Conservation (phyloP, 1,140 invertebrate genomes). For the Drosophila suzukii region DNA sequence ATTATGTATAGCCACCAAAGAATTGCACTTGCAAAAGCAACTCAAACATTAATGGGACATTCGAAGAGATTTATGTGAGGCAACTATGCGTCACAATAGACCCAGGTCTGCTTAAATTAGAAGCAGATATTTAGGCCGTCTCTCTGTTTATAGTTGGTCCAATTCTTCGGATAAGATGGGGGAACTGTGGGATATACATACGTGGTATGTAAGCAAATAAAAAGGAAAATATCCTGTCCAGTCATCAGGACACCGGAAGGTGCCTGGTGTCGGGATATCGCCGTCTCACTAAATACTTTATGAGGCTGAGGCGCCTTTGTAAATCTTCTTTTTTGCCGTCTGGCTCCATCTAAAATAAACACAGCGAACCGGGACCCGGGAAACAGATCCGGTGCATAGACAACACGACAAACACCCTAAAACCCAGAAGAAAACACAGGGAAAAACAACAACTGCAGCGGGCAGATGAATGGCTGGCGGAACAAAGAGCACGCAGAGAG, state of each 20-base stretch:
- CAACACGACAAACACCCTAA: slow-evolving; percentile 59
- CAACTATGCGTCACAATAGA: slow-evolving; percentile 24
- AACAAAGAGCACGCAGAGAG: slow-evolving; percentile 50
- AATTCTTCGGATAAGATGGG: slow-evolving; percentile 11
- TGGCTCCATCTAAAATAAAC: slow-evolving; percentile 55
- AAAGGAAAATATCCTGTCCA: slow-evolving; percentile 9
- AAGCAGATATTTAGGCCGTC: slow-evolving; percentile 36
- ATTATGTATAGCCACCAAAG: slow-evolving; percentile 16
- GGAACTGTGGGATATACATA: neutral
- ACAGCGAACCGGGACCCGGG: slow-evolving; percentile 15
- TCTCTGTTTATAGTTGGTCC: slow-evolving; percentile 19
- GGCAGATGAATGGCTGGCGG: slow-evolving; percentile 43
- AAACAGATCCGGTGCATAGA: slow-evolving; percentile 27
- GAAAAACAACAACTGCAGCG: slow-evolving; percentile 24
- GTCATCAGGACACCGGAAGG: slow-evolving; percentile 35
- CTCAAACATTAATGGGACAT: slow-evolving; percentile 42
- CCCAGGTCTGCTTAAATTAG: slow-evolving; percentile 48
- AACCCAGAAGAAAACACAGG: slow-evolving; percentile 40
- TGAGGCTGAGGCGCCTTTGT: slow-evolving; percentile 37
- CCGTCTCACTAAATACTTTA: slow-evolving; percentile 54
- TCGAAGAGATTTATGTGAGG: slow-evolving; percentile 38
- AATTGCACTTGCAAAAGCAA: slow-evolving; percentile 39
- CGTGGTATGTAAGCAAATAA: slow-evolving; percentile 6
- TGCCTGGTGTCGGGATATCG: slow-evolving; percentile 27
- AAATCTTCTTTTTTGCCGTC: slow-evolving; percentile 41